Conservation (phyloP, 2,797 vertebrate genomes). For the Chrysolophus pictus region DNA sequence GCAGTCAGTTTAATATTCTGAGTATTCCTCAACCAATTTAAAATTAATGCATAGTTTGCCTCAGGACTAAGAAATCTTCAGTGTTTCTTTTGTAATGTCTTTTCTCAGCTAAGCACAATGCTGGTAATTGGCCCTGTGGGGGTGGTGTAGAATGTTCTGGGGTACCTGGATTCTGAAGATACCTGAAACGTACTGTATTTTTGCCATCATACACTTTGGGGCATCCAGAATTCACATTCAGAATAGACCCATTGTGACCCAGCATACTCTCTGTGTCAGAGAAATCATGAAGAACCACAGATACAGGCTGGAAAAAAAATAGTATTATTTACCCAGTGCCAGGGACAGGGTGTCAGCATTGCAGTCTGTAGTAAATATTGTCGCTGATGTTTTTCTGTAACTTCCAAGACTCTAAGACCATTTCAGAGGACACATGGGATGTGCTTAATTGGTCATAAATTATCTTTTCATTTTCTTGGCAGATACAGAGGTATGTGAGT, state of each 20-base stretch:
- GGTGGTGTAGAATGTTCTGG: not conserved
- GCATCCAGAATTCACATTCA: not conserved
- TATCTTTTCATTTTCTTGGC: not conserved
- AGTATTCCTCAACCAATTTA: not conserved
- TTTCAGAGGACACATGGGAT: not conserved
- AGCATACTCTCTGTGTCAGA: not conserved
- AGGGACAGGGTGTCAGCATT: not conserved
- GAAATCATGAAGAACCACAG: not conserved
- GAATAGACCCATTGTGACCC: not conserved
- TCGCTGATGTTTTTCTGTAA: not conserved
- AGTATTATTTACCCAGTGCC: not conserved
- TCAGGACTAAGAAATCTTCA: not conserved
- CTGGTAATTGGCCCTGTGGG: not conserved
- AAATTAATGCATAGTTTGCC: not conserved
- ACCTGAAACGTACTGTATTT: not conserved
- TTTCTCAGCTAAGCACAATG: not conserved
- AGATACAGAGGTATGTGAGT: not conserved
- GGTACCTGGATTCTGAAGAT: not conserved
- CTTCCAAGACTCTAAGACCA: not conserved
- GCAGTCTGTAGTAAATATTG: not conserved
- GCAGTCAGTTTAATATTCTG: not conserved
- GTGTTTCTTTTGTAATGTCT: not conserved
- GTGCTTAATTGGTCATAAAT: not conserved
- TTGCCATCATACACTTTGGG: not conserved
- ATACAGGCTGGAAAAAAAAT: not conserved